Conservation (phyloP, 2,113 vertebrate species). For the Cichladusa arquata region DNA sequence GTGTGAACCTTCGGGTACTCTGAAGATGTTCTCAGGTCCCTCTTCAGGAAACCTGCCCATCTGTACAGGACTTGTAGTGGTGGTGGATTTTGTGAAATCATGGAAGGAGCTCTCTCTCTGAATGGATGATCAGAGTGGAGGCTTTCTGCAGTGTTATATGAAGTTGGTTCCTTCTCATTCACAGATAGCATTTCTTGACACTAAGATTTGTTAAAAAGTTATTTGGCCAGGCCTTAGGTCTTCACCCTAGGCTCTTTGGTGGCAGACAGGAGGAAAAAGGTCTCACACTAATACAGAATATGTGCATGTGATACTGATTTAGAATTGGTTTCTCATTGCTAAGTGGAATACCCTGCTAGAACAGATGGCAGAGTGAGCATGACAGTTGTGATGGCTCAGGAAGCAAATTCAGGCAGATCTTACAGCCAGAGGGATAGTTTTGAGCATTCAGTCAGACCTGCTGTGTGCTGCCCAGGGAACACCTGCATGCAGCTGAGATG, state of each 20-base stretch:
- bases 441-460: neutral
- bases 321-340: neutral
- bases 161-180: neutral
- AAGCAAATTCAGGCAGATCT: neutral
- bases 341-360: neutral
- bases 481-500: neutral
- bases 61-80: neutral
- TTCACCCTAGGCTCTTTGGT: neutral
- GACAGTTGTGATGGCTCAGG: neutral
- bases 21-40: neutral
- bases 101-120: neutral
- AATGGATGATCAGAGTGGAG: neutral
- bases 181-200: neutral
- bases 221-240: neutral
- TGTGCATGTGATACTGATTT: neutral
- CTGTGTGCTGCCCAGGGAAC: neutral
- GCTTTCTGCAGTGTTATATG: fast-evolving
- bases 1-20: neutral
- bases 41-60: neutral
- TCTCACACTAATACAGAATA: neutral
- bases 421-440: neutral
- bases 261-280: neutral
- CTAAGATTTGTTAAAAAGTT: neutral
- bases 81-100: neutral
- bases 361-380: neutral